Evolutionary conservation across 2,888 invertebrate species (phyloP).

Genomic region (Rhagium mordax): DNA sequence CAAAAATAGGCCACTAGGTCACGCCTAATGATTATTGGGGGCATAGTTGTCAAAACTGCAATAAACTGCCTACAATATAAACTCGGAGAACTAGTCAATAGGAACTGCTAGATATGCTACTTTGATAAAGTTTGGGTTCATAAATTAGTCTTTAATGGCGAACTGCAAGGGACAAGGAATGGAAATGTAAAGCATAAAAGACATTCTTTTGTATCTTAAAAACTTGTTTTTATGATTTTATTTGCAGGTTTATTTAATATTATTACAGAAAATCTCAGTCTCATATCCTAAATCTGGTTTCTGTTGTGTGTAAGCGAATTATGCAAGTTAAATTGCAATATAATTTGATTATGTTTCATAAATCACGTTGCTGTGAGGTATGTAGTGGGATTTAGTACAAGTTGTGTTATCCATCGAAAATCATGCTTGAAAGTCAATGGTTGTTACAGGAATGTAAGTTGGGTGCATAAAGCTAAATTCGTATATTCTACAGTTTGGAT

Average conservation of each 20-base stretch:
- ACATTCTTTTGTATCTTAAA: too few relatives aligned
- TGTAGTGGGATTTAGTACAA: neutral
- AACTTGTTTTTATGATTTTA: too few relatives aligned
- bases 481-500: neutral
- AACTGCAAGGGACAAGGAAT: too few relatives aligned
- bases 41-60: too few relatives aligned
- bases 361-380: neutral
- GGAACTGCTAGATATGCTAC: too few relatives aligned
- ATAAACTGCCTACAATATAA: too few relatives aligned
- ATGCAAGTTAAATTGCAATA: neutral
- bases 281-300: neutral
- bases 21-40: neutral
- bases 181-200: too few relatives aligned
- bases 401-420: neutral
- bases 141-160: too few relatives aligned
- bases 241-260: too few relatives aligned
- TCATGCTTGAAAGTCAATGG: neutral
- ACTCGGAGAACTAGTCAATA: too few relatives aligned
- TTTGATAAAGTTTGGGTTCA: too few relatives aligned
- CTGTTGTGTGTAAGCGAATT: neutral
- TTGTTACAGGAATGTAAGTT: neutral
- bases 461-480: neutral
- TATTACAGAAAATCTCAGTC: neutral
- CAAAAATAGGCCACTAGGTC: neutral
- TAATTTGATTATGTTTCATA: neutral